Base-by-base conservation (phyloP, 2,113 vertebrate genomes). In the Peromyscus maniculatus region DNA sequence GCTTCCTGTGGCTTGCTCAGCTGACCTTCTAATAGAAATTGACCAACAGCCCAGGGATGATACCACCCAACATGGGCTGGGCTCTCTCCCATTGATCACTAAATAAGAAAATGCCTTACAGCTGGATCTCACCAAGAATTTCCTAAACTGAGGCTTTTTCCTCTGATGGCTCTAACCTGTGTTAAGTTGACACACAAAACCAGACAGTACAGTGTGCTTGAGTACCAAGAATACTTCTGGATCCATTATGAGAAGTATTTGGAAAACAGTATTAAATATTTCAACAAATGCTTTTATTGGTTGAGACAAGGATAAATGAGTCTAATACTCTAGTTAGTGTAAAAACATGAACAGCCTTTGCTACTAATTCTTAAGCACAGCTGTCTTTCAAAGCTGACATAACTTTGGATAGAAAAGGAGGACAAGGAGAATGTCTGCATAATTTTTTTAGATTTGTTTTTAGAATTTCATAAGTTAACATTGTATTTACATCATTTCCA, bases 261-360 rank as follows among this genome's bases (percentile, higher is more conserved):
- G 91, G 31, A 39, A 88, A 67, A 66, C 17, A 84, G 52, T 19
- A 21, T n/a, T 62, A 93, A 83, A 62, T 62, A 79, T 87, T 90
- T 90, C 49, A 92, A 82, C 19, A 96, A 97, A 74, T 74, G 1
- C 16, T 89, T 87, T 94, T 46, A 67, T 89, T 75, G 28, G 52
- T 55, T 67, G 62, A 26, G 55, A 15, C 49, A 89, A 87, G 24
- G 15, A 67, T 55, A 19, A 16, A 87, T 72, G 28, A 92, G 24
- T 62, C 62, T 43, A 17, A 26, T 55, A 21, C 1, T 92, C 3
- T 91, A 69, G 1, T 46, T 33, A 57, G 31, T 24, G 78, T 75
- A 9, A 80, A 88, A 39, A 78, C 69, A n/a, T 15, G 26, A 94
- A 33, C 36, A 75, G 66, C n/a, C 11, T 62, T 84, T 69, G 22